phyloP scores from a whole-genome alignment of 2,113 vertebrate genomes.

The Scalopus aquaticus region DNA sequence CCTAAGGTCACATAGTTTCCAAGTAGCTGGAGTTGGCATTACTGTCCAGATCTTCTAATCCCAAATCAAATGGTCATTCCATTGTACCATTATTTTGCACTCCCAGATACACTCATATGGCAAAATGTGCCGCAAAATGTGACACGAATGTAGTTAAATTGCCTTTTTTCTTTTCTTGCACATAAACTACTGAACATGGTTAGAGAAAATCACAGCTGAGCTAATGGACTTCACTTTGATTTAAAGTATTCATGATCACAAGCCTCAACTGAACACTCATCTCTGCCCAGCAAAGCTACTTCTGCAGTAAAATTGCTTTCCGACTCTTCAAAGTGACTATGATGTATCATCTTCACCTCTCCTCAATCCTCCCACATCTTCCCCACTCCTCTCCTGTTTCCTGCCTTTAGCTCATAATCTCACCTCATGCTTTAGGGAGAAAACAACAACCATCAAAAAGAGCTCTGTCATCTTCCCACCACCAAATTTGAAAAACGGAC shows the following conservation, averaged over 20 bases:
- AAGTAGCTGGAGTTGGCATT: neutral
- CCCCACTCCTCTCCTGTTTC: neutral
- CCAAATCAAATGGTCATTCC: neutral
- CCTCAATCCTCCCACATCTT: neutral
- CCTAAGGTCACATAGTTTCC: neutral
- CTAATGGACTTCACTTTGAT: neutral
- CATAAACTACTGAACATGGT: constrained; percentile 16
- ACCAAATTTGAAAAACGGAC: constrained; percentile 14
- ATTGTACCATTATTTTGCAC: neutral
- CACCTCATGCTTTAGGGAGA: neutral
- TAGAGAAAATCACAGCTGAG: constrained; percentile 40
- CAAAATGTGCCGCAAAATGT: constrained; percentile 37
- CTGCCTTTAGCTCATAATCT: constrained; percentile 14
- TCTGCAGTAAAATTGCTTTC: constrained; percentile 40
- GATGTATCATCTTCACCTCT: neutral
- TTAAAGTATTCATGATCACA: constrained; percentile 45
- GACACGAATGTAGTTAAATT: constrained; percentile 39
- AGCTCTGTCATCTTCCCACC: neutral
- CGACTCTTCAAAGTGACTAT: constrained; percentile 13
- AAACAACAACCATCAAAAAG: constrained; percentile 23
- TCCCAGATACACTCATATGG: neutral
- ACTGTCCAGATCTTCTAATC: neutral
- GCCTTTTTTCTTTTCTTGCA: neutral
- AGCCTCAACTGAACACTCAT: neutral
- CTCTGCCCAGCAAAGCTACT: neutral